Evolutionary conservation across 2,888 invertebrate genomes (phyloP).

Genomic region (Anodontia alba): DNA sequence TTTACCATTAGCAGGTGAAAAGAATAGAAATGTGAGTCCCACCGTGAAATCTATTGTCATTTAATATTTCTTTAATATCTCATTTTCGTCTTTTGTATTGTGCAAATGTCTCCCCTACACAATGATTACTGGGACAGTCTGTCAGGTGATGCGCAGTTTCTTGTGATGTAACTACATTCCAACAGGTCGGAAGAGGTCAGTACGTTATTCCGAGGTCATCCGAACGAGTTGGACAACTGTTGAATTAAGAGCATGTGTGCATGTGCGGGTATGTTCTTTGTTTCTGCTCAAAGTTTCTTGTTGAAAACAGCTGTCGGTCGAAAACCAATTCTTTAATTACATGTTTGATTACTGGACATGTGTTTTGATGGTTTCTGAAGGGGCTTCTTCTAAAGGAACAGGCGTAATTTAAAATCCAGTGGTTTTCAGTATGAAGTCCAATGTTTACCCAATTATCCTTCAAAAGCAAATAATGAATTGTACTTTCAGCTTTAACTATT

Average conservation of each 20-base stretch:
- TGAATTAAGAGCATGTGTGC: conserved; percentile 15
- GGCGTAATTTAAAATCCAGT: no score
- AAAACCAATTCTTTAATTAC: background rate
- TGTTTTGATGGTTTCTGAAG: conserved; percentile 6
- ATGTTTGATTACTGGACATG: background rate
- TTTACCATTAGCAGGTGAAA: conserved; percentile 12
- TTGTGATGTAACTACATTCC: conserved; percentile 5
- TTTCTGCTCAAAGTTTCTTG: background rate
- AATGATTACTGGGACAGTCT: background rate
- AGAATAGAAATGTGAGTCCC: conserved; percentile 4
- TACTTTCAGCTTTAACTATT: no score
- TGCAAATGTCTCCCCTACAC: background rate
- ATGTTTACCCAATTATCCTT: no score
- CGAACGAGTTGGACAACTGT: conserved; percentile 14
- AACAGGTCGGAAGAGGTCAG: conserved; percentile 13
- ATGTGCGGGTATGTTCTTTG: background rate
- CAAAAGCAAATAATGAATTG: no score
- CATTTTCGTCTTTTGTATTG: background rate
- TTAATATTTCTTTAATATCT: conserved; percentile 19
- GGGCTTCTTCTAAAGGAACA: no score
- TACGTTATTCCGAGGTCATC: conserved; percentile 1
- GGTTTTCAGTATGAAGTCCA: no score
- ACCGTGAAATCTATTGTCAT: conserved; percentile 19
- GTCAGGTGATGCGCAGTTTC: conserved; percentile 15
- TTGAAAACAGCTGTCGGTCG: background rate